Evolutionary conservation across 2,888 invertebrate species (phyloP), one percentile per base, ranked within the genome.

Genomic region (Heteropelma amictum): DNA sequence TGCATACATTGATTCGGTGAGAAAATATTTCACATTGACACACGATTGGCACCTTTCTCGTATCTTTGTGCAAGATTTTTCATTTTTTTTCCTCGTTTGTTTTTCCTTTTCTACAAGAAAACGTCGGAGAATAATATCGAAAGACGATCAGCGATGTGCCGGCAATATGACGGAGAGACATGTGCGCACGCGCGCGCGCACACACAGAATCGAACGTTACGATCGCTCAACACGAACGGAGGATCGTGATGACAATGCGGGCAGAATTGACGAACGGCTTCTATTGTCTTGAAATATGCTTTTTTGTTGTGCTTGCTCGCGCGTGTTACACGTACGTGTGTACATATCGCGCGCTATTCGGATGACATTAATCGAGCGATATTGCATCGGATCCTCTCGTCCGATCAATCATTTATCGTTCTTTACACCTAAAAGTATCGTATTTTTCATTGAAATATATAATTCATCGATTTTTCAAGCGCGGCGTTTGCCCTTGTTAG

Each of bases 1-100:
- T 78, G 79, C 77, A 70, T 42, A 68, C 75, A 75, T 49, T 54
- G 70, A 75, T 67, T 75, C 56, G 67, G 75, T 75, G 75, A 58
- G 72, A 76, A 70, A 70, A 76, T 76, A 76, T 72, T 77, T 75
- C 72, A 77, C 75, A 76, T 76, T 72, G 69, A 77, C 72, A 72
- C 75, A 72, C 69, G 69, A 69, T 77, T 76, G 77, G 77, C 76
- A 77, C 77, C 72, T 72, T 77, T 71, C 71, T 63, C 61, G 56
- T 70, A 71, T 67, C 42, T 49, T 67, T 67, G 65, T 75, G 80
- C 72, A 79, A 76, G 77, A 77, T 74, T 77, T 76, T 64, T 33
- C n/a, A 26, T 38, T 33, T 40, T 61, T 28, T 40, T 49, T 49
- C 26, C 40, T 30, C 21, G 14, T 63, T 26, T 30, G 17, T 54